A percentile compares a stretch with the other conserved stretches of the same genome.
phyloP scores from a whole-genome alignment of 2,888 invertebrate genomes.

The Drosophila nr. medialis region DNA sequence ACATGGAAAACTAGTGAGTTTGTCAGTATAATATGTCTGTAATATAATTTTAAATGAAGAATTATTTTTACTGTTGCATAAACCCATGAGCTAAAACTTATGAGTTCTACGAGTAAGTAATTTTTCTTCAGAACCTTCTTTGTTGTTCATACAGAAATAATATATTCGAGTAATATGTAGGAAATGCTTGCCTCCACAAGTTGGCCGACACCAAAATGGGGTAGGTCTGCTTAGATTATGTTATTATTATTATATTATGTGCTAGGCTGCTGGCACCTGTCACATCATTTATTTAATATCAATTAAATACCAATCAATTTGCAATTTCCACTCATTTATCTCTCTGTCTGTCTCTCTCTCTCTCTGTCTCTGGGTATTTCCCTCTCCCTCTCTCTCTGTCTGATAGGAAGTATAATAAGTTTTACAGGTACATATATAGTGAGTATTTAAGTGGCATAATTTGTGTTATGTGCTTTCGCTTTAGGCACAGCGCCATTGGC shows the following conservation, averaged over 20 bases:
- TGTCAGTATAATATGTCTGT: not conserved
- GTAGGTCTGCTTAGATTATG: not conserved
- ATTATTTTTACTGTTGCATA: not conserved
- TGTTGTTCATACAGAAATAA: not conserved
- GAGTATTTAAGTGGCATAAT: constrained; percentile 12
- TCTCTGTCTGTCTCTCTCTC: not conserved
- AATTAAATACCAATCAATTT: constrained; percentile 43
- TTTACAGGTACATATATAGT: constrained; percentile 1
- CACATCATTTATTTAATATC: constrained; percentile 36
- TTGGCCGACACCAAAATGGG: not conserved
- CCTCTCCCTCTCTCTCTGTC: not conserved
- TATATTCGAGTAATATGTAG: not conserved
- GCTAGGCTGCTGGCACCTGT: not conserved
- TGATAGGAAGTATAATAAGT: not conserved
- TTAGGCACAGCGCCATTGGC: constrained; percentile 52
- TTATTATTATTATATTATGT: constrained; percentile 3
- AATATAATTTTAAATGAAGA: not conserved
- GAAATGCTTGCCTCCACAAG: not conserved
- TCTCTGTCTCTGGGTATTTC: not conserved
- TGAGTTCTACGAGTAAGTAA: not conserved
- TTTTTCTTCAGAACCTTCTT: not conserved
- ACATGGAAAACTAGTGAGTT: not conserved
- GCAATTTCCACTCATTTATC: constrained; percentile 46
- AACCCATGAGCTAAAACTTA: rapidly evolving
- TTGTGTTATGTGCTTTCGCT: constrained; percentile 32